Evolutionary conservation across 2,888 invertebrate genomes (phyloP), one percentile per base, ranked within the genome.

Genomic region (Athalia rosae): DNA sequence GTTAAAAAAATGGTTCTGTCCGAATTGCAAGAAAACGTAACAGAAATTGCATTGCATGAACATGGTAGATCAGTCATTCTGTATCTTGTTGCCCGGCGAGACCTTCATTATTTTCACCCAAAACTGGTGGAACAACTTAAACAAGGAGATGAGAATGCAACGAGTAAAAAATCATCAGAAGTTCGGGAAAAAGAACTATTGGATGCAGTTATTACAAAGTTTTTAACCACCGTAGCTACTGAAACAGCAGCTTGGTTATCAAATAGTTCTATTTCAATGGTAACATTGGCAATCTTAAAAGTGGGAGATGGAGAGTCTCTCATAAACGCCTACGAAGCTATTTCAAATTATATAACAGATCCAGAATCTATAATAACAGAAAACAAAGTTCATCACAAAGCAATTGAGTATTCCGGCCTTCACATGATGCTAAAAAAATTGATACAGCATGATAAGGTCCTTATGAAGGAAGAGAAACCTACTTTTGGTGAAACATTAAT

Each of bases 61-160:
- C 94, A 95, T 93, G 98, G 98, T 0, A 93, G 95, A 80, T 95
- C 95, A 91, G 96, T 98, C 77, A 90, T 99, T 73, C 92, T 96
- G 79, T 98, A 98, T 94, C 91, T 99, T 41, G 93, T 98, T 11
- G 94, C 95, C 63, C 96, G 97, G 0, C 94, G 95, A 61, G 95
- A 97, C 86, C 92, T 94, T 0, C 92, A 93, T 71, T 94, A 95
- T 80, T 98, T 98, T 87, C 96, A 97, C 90, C 98, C 98, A 0
- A 92, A 92, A 78, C 93, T 97, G 73, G 93, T 96, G 2, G 92
- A 93, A 58, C 93, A 94, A 83, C 91, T 99, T 11, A 93, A 95
- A 81, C 92, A 93, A 79, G 98, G 97, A 0, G 93, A 96, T 80
- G 91, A 92, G 48, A 94, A 94, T 85, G 93, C 94, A 9, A 92